Conservation (phyloP, 2,888 invertebrate species). For the Elegia similella region DNA sequence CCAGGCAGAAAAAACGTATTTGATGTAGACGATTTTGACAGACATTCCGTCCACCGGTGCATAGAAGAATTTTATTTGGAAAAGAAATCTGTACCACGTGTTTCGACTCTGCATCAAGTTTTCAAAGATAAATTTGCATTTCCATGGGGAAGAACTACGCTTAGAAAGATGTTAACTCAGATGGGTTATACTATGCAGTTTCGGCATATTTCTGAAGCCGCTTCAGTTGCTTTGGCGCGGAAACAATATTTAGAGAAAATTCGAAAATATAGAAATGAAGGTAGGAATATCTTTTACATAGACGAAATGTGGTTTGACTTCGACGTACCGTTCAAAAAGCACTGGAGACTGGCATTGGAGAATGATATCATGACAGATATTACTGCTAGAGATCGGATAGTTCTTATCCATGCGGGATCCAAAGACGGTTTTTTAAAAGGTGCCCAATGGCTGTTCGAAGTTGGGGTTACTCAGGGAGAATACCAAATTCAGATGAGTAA, state of each 20-base stretch:
- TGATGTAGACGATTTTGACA: neutral
- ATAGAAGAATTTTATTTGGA: neutral
- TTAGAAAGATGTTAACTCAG: neutral
- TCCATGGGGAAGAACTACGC: neutral
- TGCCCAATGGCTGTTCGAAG: conserved; percentile 1
- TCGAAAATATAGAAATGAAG: neutral
- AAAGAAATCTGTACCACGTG: neutral
- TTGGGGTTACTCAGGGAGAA: neutral
- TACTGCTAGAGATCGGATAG: neutral
- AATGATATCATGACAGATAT: neutral
- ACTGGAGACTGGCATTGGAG: neutral
- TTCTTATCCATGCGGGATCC: neutral
- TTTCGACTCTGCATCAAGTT: neutral
- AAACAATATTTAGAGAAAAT: neutral
- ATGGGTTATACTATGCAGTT: neutral
- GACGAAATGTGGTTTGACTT: conserved; percentile 6
- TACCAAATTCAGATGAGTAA: neutral
- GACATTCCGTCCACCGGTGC: neutral
- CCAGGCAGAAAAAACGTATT: neutral
- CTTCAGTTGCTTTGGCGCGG: neutral
- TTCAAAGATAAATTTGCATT: neutral
- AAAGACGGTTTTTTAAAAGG: conserved; percentile 1
- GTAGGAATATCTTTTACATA: neutral
- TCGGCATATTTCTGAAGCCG: neutral
- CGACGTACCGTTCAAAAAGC: neutral